Conservation (phyloP, 2,113 vertebrate species). For the Gadus chalcogrammus region DNA sequence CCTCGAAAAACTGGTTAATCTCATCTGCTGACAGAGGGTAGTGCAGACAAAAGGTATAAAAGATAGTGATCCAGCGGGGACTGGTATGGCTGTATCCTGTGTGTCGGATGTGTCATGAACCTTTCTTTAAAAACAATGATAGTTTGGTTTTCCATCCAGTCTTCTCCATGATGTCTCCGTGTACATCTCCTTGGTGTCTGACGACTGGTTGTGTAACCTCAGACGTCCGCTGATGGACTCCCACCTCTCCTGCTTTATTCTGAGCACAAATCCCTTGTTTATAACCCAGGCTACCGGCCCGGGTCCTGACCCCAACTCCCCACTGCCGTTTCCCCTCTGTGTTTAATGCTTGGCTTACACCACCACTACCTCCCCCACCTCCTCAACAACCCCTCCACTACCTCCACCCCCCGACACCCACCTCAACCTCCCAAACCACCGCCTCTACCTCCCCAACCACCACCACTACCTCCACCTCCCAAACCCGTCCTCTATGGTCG, state of each 20-base stretch:
- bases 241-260: conserved; percentile 58
- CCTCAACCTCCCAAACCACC: conserved; percentile 8
- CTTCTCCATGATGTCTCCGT: too few species aligned
- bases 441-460: neutral
- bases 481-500: conserved; percentile 53
- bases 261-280: conserved; percentile 67
- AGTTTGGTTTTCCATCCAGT: too few species aligned
- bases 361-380: neutral
- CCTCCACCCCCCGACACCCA: too few species aligned
- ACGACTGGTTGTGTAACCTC: too few species aligned
- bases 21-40: neutral
- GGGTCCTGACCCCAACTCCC: conserved; percentile 70
- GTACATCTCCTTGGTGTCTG: too few species aligned
- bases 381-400: too few species aligned
- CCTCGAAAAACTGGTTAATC: conserved; percentile 32
- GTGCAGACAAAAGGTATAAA: too few species aligned
- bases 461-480: conserved; percentile 7
- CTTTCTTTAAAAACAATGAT: too few species aligned
- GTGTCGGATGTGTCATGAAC: too few species aligned
- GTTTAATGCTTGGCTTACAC: conserved; percentile 50
- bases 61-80: too few species aligned
- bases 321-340: conserved; percentile 53
- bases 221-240: conserved; percentile 27
- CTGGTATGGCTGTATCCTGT: too few species aligned
- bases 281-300: conserved; percentile 59